Conservation (phyloP, 1,140 invertebrate genomes). For the Ridgeia piscesae region DNA sequence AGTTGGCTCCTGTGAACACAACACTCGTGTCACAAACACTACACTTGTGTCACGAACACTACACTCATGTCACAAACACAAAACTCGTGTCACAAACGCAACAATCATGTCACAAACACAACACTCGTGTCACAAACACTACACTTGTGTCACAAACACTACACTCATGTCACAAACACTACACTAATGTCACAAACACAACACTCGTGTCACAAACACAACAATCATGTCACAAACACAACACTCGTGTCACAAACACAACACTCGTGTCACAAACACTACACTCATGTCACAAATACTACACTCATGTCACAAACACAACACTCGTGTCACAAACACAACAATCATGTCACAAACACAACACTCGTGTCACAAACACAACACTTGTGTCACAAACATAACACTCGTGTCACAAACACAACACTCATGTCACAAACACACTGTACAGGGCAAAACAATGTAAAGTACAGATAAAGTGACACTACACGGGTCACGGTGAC, state of each 20-base stretch:
- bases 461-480: too few relatives aligned
- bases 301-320: neutral
- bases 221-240: neutral
- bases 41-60: neutral
- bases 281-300: neutral
- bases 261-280: neutral
- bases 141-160: neutral
- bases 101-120: neutral
- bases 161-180: neutral
- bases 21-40: neutral
- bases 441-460: too few relatives aligned
- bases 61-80: neutral
- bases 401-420: neutral
- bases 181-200: neutral
- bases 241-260: neutral
- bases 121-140: neutral
- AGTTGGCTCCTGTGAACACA: slow-evolving; percentile 34
- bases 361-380: neutral
- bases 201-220: neutral
- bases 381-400: neutral
- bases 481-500: too few relatives aligned
- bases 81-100: neutral
- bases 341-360: neutral
- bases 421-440: too few relatives aligned
- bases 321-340: neutral